Base-by-base conservation (phyloP, 2,797 vertebrate genomes). In the Buceros bicornis region DNA sequence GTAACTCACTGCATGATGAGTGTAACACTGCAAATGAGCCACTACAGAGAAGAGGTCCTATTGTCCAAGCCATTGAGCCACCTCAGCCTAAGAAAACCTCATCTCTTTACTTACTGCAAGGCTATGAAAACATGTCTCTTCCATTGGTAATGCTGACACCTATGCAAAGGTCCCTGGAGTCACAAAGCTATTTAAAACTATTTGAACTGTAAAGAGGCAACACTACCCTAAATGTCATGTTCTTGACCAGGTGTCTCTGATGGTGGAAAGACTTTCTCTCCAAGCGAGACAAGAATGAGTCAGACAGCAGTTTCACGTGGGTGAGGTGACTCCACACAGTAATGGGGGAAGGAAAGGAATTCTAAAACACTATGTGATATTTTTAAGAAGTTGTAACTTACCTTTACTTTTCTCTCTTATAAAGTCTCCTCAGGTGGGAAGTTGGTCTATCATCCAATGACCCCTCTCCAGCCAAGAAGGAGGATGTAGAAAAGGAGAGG, bases 21-120 rank as follows among this genome's bases (percentile, higher is more conserved):
- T 0, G 1, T 42, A 70, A 87, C 45, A n/a, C 37, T 50, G 82
- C 66, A 80, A 80, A 81, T 11, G 8, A 87, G 80, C 61, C 1
- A 2, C 93, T 91, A 71, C 43, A 89, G 86, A 90, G 93, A 86
- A 95, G 85, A 80, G 85, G 83, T 67, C 93, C 93, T 87, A 91
- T 95, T 95, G 93, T 90, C 86, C 48, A 4, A 80, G 53, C 64
- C 67, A 56, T 88, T 92, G 87, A 94, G 86, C 97, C 88, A 95
- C 29, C 78, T 93, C 94, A 94, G 94, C 83, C 94, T 86, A 95
- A 81, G 87, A 58, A 92, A 87, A 85, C 87, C 67, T 65, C 86
- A 71, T 87, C 71, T 78, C 69, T 85, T 19, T 87, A 31, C 64
- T 90, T 81, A n/a, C 45, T 80, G 61, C 65, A 62, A 87, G 88